Percentiles rank a stretch among this genome's conserved stretches.
Evolutionary conservation across 2,797 vertebrate genomes (phyloP).

Genomic region (Anabas testudineus): DNA sequence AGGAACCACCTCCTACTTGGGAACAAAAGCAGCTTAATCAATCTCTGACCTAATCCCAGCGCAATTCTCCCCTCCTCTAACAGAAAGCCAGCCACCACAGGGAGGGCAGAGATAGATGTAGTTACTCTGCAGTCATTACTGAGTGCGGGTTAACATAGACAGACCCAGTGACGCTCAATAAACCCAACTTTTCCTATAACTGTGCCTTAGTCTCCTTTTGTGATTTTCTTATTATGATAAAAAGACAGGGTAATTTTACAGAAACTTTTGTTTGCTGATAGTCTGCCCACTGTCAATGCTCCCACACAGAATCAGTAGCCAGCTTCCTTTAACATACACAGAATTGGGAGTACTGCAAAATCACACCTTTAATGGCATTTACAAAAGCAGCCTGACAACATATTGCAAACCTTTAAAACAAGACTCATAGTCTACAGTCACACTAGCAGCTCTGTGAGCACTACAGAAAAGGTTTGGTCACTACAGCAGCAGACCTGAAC

Average conservation of each 20-base stretch:
- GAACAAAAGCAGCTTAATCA: conserved; percentile 65
- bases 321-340: conserved; percentile 33
- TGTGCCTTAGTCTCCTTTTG: conserved; percentile 17
- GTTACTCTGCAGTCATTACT: conserved; percentile 60
- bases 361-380: conserved; percentile 23
- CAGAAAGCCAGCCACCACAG: conserved; percentile 42
- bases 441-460: not conserved
- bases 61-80: conserved; percentile 57
- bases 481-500: not conserved
- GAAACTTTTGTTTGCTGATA: conserved; percentile 54
- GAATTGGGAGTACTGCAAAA: conserved; percentile 18
- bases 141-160: conserved; percentile 47
- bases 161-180: conserved; percentile 33
- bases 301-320: conserved; percentile 52
- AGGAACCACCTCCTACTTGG: conserved; percentile 52
- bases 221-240: conserved; percentile 44
- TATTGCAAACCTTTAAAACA: conserved; percentile 15
- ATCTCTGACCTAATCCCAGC: conserved; percentile 62
- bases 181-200: conserved; percentile 52
- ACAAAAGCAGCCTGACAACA: conserved; percentile 20
- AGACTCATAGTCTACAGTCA: not conserved
- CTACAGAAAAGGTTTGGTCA: too few relatives aligned
- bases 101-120: conserved; percentile 64
- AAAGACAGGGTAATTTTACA: conserved; percentile 48
- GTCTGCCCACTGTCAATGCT: conserved; percentile 22